These are phyloP conservation scores for Euwallacea similis DNA, from an alignment of 1,140 invertebrate species.

Conservation along the genomic window DNA sequence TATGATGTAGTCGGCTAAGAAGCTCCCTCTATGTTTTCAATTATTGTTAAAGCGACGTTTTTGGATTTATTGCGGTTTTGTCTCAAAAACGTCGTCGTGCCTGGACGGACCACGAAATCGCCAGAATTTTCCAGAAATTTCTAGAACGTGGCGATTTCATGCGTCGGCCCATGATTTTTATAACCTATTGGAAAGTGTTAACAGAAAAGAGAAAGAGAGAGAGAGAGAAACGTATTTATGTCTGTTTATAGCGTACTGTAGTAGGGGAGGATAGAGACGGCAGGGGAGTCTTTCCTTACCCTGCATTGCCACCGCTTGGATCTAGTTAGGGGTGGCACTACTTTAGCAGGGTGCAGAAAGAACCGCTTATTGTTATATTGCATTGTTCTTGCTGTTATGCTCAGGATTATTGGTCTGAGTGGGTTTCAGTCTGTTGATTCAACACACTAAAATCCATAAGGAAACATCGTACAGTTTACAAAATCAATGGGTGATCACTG, in stretches of 20 bases:
- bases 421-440: conserved; percentile 14
- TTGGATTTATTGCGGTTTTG: conserved; percentile 13
- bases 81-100: conserved; percentile 17
- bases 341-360: conserved; percentile 47
- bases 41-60: conserved; percentile 34
- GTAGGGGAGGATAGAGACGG: conserved; percentile 45
- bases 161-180: background rate
- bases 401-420: conserved; percentile 34
- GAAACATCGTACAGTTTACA: conserved; percentile 1
- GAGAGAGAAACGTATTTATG: conserved; percentile 50
- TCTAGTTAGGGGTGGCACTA: conserved; percentile 47
- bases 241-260: conserved; percentile 55
- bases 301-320: conserved; percentile 49
- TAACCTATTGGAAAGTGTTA: conserved; percentile 51
- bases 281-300: conserved; percentile 41
- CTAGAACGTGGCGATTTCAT: background rate
- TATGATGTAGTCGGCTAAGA: conserved; percentile 40
- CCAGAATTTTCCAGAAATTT: conserved; percentile 18
- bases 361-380: conserved; percentile 44
- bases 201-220: conserved; percentile 25
- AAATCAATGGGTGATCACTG: conserved; percentile 49
- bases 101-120: conserved; percentile 19
- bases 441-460: background rate
- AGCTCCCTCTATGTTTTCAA: conserved; percentile 53
- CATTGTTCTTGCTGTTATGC: conserved; percentile 40